These are phyloP conservation scores for Copsychus sechellarum DNA, from an alignment of 2,113 vertebrate genomes.

Conservation along the genomic window DNA sequence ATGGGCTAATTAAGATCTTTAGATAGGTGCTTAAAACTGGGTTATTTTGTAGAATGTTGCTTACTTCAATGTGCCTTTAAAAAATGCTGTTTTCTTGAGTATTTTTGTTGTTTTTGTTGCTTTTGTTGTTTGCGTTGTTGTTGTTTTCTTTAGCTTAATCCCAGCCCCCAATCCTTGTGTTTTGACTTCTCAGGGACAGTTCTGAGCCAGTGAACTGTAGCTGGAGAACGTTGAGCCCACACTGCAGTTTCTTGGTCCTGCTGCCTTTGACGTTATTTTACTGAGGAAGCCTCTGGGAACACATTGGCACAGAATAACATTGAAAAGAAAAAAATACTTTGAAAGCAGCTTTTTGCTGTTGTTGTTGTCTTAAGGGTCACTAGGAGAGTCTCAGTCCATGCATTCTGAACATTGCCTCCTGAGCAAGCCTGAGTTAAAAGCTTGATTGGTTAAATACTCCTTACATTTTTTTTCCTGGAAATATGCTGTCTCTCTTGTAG, in stretches of 20 bases:
- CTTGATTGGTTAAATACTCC: constrained; percentile 35
- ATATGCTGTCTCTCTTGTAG: neutral
- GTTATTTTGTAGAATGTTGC: neutral
- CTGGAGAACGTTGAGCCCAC: neutral
- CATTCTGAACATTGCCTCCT: neutral
- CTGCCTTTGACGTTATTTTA: neutral
- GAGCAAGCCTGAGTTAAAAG: neutral
- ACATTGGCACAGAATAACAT: neutral
- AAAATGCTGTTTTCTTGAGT: neutral
- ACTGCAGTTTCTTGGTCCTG: neutral
- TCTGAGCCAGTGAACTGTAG: neutral
- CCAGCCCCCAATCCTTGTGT: neutral
- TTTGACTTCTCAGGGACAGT: neutral
- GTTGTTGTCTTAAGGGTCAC: neutral
- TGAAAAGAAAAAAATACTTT: constrained; percentile 15
- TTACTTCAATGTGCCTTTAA: neutral
- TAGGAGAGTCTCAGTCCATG: neutral
- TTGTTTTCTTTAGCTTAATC: neutral
- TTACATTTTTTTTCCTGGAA: constrained; percentile 20
- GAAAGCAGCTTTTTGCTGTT: neutral
- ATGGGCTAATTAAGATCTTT: constrained; percentile 60
- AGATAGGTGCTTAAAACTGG: constrained; percentile 44
- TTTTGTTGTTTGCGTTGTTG: too few relatives aligned
- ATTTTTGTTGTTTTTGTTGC: neutral
- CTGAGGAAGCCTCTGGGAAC: neutral